Evolutionary conservation across 2,888 invertebrate genomes (phyloP).

Genomic region (Cyclophora punctaria): DNA sequence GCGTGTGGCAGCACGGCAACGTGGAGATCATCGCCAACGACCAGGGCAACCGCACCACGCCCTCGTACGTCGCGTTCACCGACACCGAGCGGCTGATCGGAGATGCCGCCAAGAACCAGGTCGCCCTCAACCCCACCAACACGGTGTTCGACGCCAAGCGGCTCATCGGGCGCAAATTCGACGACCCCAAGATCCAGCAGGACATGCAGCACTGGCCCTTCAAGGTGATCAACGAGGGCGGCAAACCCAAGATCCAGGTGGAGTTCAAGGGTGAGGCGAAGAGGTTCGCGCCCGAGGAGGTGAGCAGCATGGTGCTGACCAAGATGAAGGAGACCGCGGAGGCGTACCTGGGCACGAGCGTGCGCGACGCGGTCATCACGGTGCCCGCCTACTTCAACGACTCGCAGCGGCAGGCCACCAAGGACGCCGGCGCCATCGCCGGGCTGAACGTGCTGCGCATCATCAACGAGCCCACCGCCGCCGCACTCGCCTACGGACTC

Average conservation of each 20-base stretch:
- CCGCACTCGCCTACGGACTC: slow-evolving; percentile 82
- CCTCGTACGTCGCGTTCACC: slow-evolving; percentile 91
- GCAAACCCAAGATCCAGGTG: slow-evolving; percentile 81
- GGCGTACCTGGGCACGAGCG: slow-evolving; percentile 78
- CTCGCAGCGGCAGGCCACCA: slow-evolving; percentile 84
- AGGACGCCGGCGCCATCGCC: slow-evolving; percentile 86
- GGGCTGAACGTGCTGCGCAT: slow-evolving; percentile 88
- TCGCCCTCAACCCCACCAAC: slow-evolving; percentile 83
- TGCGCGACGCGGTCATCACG: slow-evolving; percentile 85
- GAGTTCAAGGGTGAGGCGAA: slow-evolving; percentile 79
- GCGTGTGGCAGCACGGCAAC: slow-evolving; percentile 88
- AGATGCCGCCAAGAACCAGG: slow-evolving; percentile 91
- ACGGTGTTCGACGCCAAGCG: slow-evolving; percentile 84
- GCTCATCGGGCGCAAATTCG: slow-evolving; percentile 85
- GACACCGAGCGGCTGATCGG: slow-evolving; percentile 89
- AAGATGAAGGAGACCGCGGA: slow-evolving; percentile 80
- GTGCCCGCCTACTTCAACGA: slow-evolving; percentile 88
- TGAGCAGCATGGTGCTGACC: slow-evolving; percentile 79
- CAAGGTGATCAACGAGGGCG: slow-evolving; percentile 77
- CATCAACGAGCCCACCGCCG: slow-evolving; percentile 88
- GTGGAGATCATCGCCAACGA: slow-evolving; percentile 92
- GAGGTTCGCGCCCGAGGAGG: slow-evolving; percentile 80
- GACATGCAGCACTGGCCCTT: slow-evolving; percentile 92
- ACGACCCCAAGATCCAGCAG: slow-evolving; percentile 83
- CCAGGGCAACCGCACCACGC: slow-evolving; percentile 91